Percentiles rank a stretch among this genome's conserved stretches.
Conservation (phyloP, 2,797 vertebrate species). For the Coregonus suidteri region DNA sequence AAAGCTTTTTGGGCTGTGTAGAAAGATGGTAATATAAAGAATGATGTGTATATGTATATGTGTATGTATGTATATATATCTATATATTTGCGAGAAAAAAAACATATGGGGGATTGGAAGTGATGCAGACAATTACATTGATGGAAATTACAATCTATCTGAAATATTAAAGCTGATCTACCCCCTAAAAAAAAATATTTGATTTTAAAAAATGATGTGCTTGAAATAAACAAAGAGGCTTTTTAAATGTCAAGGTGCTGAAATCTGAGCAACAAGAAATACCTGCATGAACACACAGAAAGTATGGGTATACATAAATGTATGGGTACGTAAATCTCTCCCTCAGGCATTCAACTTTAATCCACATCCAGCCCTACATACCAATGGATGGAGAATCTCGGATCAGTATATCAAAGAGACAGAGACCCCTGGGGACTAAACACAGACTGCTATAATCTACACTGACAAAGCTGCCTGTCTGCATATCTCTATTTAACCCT, state of each 20-base stretch:
- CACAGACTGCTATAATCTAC: not conserved
- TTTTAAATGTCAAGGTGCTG: not conserved
- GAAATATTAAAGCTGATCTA: too few relatives aligned
- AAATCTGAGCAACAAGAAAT: not conserved
- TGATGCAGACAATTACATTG: too few relatives aligned
- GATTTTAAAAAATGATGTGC: not conserved
- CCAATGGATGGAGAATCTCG: not conserved
- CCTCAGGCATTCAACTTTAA: not conserved
- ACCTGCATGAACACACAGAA: constrained; percentile 3
- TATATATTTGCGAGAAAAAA: too few relatives aligned
- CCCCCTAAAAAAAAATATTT: too few relatives aligned
- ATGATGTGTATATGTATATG: too few relatives aligned
- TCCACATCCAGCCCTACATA: not conserved
- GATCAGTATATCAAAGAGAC: not conserved
- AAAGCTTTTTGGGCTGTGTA: not conserved
- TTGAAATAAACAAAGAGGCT: not conserved
- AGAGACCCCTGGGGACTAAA: not conserved
- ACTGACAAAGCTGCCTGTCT: not conserved
- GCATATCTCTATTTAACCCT: not conserved
- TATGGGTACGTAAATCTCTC: not conserved
- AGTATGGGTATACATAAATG: not conserved
- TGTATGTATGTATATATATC: too few relatives aligned
- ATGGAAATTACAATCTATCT: too few relatives aligned
- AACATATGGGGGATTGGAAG: too few relatives aligned
- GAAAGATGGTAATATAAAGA: not conserved